These are phyloP conservation scores for Melanotus villosus DNA, from an alignment of 2,888 invertebrate genomes.

Conservation along the genomic window DNA sequence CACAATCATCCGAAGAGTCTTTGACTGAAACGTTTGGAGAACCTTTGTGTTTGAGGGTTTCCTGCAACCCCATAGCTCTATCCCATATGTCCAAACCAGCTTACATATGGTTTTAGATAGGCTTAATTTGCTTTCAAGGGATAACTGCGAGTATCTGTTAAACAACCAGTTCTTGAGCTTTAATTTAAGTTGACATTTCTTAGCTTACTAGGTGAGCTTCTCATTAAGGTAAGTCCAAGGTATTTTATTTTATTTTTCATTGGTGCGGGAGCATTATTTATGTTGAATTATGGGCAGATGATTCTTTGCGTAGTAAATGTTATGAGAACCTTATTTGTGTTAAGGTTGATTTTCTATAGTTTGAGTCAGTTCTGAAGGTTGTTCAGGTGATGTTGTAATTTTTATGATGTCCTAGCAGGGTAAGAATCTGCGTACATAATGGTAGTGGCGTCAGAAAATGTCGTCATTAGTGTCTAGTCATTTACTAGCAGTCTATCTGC, in stretches of 20 bases:
- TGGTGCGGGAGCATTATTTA: not conserved
- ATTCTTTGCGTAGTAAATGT: too few relatives aligned
- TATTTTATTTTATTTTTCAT: not conserved
- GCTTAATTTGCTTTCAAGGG: not conserved
- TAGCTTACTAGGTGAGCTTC: not conserved
- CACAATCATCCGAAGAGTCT: not conserved
- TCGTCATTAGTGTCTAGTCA: too few relatives aligned
- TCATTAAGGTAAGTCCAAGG: not conserved
- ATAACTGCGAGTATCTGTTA: not conserved
- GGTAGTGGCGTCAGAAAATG: too few relatives aligned
- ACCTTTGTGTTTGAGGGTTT: not conserved
- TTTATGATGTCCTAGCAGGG: too few relatives aligned
- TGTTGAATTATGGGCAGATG: too few relatives aligned
- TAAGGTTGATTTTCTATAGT: too few relatives aligned
- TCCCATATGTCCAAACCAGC: not conserved
- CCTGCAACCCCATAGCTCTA: not conserved
- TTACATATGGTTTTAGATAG: not conserved
- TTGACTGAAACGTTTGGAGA: not conserved
- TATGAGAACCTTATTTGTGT: too few relatives aligned
- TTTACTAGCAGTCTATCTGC: too few relatives aligned
- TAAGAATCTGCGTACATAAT: too few relatives aligned
- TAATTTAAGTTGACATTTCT: not conserved
- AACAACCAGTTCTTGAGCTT: not conserved
- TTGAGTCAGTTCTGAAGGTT: too few relatives aligned
- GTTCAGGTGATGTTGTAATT: too few relatives aligned